Evolutionary conservation across 2,888 invertebrate species (phyloP), one percentile per base, ranked within the genome.

Genomic region (Bugula neritina): DNA sequence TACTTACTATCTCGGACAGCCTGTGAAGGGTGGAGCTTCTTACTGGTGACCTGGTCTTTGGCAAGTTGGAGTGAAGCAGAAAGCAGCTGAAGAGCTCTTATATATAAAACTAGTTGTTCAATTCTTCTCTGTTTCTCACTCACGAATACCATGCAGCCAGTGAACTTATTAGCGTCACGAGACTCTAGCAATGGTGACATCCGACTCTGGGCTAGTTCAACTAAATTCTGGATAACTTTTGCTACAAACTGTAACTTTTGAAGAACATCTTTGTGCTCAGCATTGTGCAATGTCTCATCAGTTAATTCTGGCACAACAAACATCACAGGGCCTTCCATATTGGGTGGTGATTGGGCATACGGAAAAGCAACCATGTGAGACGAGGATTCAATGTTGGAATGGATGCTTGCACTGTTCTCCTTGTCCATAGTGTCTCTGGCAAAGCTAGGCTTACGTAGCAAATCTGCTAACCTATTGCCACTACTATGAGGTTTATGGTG

Each of bases 211-310:
- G 87, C 87, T 87, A 86, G 80, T 72, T 96, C 95, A 75, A 94
- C 88, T 73, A 99, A 91, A 83, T 96, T 94, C 83, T 95, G 96
- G 76, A 94, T 94, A 75, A 99, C 87, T 75, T 96, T 94, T 80
- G 95, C 87, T 75, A 98, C 95, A 86, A 98, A 99, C 87, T 96
- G 94, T 77, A 99, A 87, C 86, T 98, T 98, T 27, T 95, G 94
- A 85, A 99, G 88, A 69, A 94, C 95, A 84, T 95, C 94, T 87
- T 94, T 95, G 87, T 97, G 96, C 86, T 94, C 94, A 82, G 92
- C 91, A n/a, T n/a, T 63, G 31, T 29, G 63, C 31, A 63, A 31
- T 31, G 63, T 63, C 86, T 98, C 97, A 85, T 95, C 94, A 72
- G 94, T 92, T 79, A 98, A 87, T 83, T 95, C 94, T 21, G 95